Evolutionary conservation across 2,113 vertebrate genomes (phyloP).

Genomic region (Athene cunicularia): DNA sequence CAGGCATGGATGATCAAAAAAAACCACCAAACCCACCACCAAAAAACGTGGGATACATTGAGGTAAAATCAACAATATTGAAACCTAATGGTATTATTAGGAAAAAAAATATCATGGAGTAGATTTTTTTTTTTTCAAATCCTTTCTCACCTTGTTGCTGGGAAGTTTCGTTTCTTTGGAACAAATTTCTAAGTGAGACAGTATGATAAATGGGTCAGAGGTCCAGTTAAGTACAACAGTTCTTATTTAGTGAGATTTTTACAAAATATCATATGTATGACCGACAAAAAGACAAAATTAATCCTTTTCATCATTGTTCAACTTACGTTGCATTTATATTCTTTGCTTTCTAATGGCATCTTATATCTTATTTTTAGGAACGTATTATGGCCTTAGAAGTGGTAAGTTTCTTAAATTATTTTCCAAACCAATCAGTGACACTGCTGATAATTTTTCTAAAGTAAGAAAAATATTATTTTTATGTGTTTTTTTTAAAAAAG

Average conservation of each 20-base stretch:
- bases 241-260: not conserved
- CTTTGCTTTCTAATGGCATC: constrained; percentile 50
- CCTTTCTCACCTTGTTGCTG: not conserved
- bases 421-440: not conserved
- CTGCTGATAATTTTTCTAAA: not conserved
- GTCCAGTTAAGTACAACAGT: not conserved
- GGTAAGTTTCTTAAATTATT: constrained; percentile 72
- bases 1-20: not conserved
- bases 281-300: not conserved
- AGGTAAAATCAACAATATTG: not conserved
- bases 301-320: not conserved
- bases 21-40: not conserved
- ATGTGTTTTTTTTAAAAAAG: not conserved
- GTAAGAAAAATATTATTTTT: not conserved
- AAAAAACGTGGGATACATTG: not conserved
- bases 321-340: not conserved
- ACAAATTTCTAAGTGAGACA: not conserved
- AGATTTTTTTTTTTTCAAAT: not conserved
- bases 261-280: not conserved
- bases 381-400: constrained; percentile 75
- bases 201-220: not conserved
- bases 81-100: not conserved
- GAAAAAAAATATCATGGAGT: not conserved
- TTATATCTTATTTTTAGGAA: constrained; percentile 77
- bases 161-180: not conserved